A percentile compares a stretch with the other conserved stretches of the same genome.
Conservation (phyloP, 2,888 invertebrate genomes). For the Salticus scenicus region DNA sequence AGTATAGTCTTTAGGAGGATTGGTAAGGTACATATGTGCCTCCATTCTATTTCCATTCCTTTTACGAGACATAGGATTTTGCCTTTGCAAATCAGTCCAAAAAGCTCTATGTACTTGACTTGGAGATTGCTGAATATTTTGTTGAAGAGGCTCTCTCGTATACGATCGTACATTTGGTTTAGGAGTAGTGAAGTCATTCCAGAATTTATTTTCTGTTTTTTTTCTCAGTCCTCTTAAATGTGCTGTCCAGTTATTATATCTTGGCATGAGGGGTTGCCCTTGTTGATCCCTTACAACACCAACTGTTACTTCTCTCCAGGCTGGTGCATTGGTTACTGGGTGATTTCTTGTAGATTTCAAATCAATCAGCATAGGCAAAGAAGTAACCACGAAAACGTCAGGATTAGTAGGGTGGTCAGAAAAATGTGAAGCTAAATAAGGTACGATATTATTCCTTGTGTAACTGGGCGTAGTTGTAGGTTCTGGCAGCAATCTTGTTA, state of each 20-base stretch:
- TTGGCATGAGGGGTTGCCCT: constrained; percentile 60
- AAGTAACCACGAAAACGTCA: constrained; percentile 58
- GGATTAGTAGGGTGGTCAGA: constrained; percentile 37
- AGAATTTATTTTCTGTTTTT: constrained; percentile 43
- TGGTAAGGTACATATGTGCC: constrained; percentile 29
- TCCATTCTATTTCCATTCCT: background rate
- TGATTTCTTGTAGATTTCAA: constrained; percentile 41
- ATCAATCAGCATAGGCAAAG: constrained; percentile 53
- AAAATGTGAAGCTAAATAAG: constrained; percentile 45
- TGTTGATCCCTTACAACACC: constrained; percentile 63
- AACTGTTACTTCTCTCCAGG: constrained; percentile 64
- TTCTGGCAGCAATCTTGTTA: background rate
- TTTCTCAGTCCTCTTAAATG: constrained; percentile 57
- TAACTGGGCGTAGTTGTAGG: constrained; percentile 19
- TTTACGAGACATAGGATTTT: constrained; percentile 13
- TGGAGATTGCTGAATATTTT: constrained; percentile 40
- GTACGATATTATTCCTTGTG: constrained; percentile 11
- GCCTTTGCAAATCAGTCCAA: constrained; percentile 47
- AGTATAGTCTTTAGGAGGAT: constrained; percentile 44
- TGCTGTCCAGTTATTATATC: constrained; percentile 64
- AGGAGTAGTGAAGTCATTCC: constrained; percentile 56
- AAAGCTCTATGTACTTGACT: constrained; percentile 57
- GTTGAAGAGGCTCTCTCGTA: constrained; percentile 12
- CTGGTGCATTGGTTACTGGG: constrained; percentile 44
- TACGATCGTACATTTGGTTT: constrained; percentile 23